phyloP scores from a whole-genome alignment of 1,140 invertebrate genomes.

The Augochlora pura region DNA sequence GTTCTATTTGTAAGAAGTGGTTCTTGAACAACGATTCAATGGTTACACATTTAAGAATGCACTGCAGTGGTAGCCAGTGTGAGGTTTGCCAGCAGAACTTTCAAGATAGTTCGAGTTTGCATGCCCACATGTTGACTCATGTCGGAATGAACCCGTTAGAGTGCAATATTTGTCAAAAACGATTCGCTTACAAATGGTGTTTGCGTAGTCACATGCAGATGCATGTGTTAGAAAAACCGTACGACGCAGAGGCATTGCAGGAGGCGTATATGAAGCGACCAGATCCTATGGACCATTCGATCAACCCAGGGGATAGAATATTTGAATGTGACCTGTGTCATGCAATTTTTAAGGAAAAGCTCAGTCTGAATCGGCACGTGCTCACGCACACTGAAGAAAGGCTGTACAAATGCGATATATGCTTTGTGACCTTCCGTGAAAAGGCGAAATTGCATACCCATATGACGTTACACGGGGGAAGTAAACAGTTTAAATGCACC shows the following conservation, averaged over 20 bases:
- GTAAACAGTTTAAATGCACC: slow-evolving; percentile 87
- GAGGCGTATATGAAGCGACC: slow-evolving; percentile 66
- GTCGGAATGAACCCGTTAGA: slow-evolving; percentile 81
- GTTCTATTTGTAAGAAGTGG: slow-evolving; percentile 77
- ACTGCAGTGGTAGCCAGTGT: slow-evolving; percentile 72
- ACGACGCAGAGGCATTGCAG: slow-evolving; percentile 82
- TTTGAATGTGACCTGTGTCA: slow-evolving; percentile 80
- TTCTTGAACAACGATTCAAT: slow-evolving; percentile 78
- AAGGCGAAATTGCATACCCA: slow-evolving; percentile 84
- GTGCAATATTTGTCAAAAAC: slow-evolving; percentile 81
- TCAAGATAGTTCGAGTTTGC: slow-evolving; percentile 76
- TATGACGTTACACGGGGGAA: slow-evolving; percentile 85
- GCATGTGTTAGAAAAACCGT: slow-evolving; percentile 83
- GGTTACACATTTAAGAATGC: slow-evolving; percentile 74
- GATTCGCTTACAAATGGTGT: slow-evolving; percentile 80
- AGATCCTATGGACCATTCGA: slow-evolving; percentile 54
- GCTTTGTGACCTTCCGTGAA: slow-evolving; percentile 79
- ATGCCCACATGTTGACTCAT: slow-evolving; percentile 80
- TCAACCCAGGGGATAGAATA: slow-evolving; percentile 71
- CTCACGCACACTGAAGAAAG: slow-evolving; percentile 78
- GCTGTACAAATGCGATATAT: slow-evolving; percentile 79
- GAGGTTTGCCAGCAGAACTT: slow-evolving; percentile 80
- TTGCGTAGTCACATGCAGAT: slow-evolving; percentile 87
- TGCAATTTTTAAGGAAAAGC: slow-evolving; percentile 80
- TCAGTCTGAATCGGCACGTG: slow-evolving; percentile 77